Evolutionary conservation across 2,888 invertebrate species (phyloP).

Genomic region (Agrotis segetum): DNA sequence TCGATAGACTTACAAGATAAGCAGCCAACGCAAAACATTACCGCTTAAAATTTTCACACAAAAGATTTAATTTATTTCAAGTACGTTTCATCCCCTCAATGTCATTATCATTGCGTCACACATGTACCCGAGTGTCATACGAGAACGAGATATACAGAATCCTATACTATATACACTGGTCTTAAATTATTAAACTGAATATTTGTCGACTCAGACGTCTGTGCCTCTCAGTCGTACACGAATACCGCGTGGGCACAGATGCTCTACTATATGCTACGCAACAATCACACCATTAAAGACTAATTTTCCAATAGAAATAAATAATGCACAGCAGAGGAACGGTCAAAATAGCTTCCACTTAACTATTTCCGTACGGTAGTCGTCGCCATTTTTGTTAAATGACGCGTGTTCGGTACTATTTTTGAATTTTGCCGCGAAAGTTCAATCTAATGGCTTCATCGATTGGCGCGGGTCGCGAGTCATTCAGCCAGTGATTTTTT

Average conservation of each 20-base stretch:
- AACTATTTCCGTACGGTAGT: slow-evolving; percentile 76
- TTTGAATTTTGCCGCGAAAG: slow-evolving; percentile 82
- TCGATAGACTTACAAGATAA: background rate
- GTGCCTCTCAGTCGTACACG: slow-evolving; percentile 77
- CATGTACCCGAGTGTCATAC: slow-evolving; percentile 76
- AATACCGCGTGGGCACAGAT: slow-evolving; percentile 84
- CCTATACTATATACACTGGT: slow-evolving; percentile 73
- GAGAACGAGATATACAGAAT: slow-evolving; percentile 70
- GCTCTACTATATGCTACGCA: slow-evolving; percentile 76
- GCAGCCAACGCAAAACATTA: background rate
- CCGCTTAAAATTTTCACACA: background rate
- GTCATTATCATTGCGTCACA: slow-evolving; percentile 70
- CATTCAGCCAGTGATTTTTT: slow-evolving; percentile 69
- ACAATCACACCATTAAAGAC: slow-evolving; percentile 84
- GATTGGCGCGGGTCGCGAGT: slow-evolving; percentile 70
- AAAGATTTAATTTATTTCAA: slow-evolving; percentile 15
- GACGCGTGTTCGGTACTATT: slow-evolving; percentile 77
- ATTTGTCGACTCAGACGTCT: slow-evolving; percentile 84
- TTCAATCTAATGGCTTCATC: slow-evolving; percentile 76
- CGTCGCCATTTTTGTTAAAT: slow-evolving; percentile 78
- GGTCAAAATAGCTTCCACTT: slow-evolving; percentile 85
- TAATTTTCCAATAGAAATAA: slow-evolving; percentile 90
- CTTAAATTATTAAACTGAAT: slow-evolving; percentile 88
- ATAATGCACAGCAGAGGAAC: slow-evolving; percentile 80
- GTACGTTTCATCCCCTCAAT: slow-evolving; percentile 69